phyloP scores from a whole-genome alignment of 2,113 vertebrate species.

The Electrona antarctica region DNA sequence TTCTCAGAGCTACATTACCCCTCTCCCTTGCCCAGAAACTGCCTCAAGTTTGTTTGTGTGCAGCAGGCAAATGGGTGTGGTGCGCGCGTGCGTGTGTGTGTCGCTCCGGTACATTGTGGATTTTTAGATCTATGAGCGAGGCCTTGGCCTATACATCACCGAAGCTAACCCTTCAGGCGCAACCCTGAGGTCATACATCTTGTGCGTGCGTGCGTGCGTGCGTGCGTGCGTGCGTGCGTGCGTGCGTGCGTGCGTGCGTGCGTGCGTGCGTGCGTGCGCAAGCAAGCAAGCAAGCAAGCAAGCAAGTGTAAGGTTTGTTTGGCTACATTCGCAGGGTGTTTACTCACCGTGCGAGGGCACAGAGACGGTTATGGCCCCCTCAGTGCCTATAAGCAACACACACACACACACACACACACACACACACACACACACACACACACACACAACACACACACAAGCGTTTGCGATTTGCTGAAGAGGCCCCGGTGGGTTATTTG shows the following conservation, averaged over 20 bases:
- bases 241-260: constrained; percentile 16
- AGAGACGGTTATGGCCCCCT: constrained; percentile 59
- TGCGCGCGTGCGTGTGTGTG: constrained; percentile 18
- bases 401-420: constrained; percentile 18
- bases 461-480: constrained; percentile 49
- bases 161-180: constrained; percentile 42
- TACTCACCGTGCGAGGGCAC: constrained; percentile 52
- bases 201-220: not conserved
- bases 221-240: constrained; percentile 20
- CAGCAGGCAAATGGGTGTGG: not conserved
- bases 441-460: constrained; percentile 17
- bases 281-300: too few species aligned
- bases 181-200: constrained; percentile 56
- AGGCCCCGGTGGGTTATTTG: constrained; percentile 56
- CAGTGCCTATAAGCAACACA: constrained; percentile 50
- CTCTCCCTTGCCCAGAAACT: constrained; percentile 37
- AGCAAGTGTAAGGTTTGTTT: constrained; percentile 37
- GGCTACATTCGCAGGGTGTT: constrained; percentile 57
- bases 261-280: not conserved
- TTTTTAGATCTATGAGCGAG: constrained; percentile 56
- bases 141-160: constrained; percentile 65
- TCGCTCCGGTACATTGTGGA: constrained; percentile 49
- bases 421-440: constrained; percentile 28
- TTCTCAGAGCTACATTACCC: constrained; percentile 23
- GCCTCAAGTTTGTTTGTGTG: constrained; percentile 3